Base-by-base conservation (phyloP, 2,888 invertebrate species). In the Nomada flava region DNA sequence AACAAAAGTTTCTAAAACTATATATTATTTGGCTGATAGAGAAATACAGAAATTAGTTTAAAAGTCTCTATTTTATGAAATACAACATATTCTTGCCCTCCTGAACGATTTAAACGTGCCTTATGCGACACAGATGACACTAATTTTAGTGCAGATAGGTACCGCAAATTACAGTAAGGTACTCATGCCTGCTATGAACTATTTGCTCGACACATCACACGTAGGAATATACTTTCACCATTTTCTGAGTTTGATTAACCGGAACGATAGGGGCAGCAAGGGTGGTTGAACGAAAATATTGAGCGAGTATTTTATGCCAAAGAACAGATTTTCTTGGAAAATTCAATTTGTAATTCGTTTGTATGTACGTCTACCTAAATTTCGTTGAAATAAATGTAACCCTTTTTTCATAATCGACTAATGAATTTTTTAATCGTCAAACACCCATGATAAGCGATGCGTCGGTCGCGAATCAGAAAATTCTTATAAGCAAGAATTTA, bases 231-330 rank as follows among this genome's bases (percentile, higher is more conserved):
- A 76, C 72, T 83, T 75, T 72, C 63, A 29, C 63, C 55, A 60
- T 77, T 77, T 57, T 76, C 64, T 11, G 50, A 78, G 52, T 86
- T 86, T 79, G 75, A 83, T 78, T 78, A 86, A 71, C 67, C 36
- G 47, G 36, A 52, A 62, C 26, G 59, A 81, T 79, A 68, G 44
- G 73, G 71, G 73, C 53, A 57, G 53, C 15, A 42, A 50, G 69
- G 20, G 4, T 23, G n/a, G 20, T 47, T 42, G 10, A 23, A 59
- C 47, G 44, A 42, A 26, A 71, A n/a, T 36, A 70, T 60, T 67
- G 23, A 63, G 55, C 18, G 53, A 82, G 53, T 75, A 63, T 74
- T 42, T 59, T 15, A 55, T 59, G 23, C 47, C 9, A 36, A 0
- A 57, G 55, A 60, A 70, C 55, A 55, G 44, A 55, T 52, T 47